Evolutionary conservation across 2,113 vertebrate genomes (phyloP), one percentile per base, ranked within the genome.

Genomic region (Phoxinus phoxinus): DNA sequence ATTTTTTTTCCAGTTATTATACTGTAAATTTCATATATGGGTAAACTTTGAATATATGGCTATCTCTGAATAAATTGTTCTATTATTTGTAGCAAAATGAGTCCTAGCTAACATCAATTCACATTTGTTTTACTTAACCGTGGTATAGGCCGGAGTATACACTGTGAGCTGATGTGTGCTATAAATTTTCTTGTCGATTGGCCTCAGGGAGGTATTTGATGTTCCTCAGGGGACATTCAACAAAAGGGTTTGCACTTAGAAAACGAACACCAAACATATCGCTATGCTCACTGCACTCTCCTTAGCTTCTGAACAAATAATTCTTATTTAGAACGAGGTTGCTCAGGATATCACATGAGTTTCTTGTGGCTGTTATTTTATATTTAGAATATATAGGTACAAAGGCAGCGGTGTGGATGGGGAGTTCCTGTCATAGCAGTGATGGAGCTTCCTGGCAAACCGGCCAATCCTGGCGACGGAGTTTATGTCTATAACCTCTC

Each of bases 401-500:
- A 65, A 23, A 27, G n/a, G 37, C 59, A 17, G 5, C 2, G 17
- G 25, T 53, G 76, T 32, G 53, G 76, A 79, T 51, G 25, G 80
- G 63, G 80, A 81, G 19, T 82, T 82, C 9, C 44, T 69, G 78
- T 65, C 78, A 61, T 41, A 46, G 75, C 9, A 2, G 8, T 81
- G 61, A 81, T 81, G 59, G 41, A 81, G 58, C 76, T 61, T 79
- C 32, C 48, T 35, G 74, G 46, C 74, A 77, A 53, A 27, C 32
- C 21, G 56, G 19, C 32, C 32, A 59, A 80, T 80, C 77, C 61
- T 10, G 41, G 41, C 0, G 27, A 7, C 1, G 0, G 30, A 79
- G 61, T 82, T 53, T 69, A 65, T 82, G 63, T 82, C 76, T 59
- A 53, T 69, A 67, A 67, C 61, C 80, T 82, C 63, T n/a, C 80